A percentile compares a stretch with the other conserved stretches of the same genome.
Conservation (phyloP, 1,140 invertebrate genomes). For the Drosophila rhopaloa region DNA sequence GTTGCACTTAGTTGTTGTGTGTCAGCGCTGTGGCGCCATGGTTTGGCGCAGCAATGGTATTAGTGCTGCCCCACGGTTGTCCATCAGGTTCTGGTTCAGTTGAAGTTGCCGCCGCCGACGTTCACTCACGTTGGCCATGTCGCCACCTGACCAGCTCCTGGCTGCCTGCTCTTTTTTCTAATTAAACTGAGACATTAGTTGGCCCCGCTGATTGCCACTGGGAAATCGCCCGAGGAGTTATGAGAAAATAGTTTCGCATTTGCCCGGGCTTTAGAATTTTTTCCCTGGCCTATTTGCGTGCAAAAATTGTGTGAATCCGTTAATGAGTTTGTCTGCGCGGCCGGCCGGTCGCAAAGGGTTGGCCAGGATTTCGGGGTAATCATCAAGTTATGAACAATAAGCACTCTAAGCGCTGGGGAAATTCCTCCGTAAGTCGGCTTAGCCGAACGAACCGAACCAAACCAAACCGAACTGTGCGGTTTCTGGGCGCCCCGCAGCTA, state of each 20-base stretch:
- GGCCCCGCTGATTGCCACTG: constrained; percentile 74
- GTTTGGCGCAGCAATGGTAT: constrained; percentile 25
- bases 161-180: constrained; percentile 49
- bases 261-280: constrained; percentile 46
- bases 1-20: constrained; percentile 67
- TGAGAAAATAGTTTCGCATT: constrained; percentile 79
- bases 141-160: constrained; percentile 39
- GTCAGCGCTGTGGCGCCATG: constrained; percentile 60
- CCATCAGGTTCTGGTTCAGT: constrained; percentile 55
- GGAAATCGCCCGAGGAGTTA: constrained; percentile 71
- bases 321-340: constrained; percentile 56
- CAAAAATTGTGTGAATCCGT: constrained; percentile 78
- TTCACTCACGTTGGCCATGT: constrained; percentile 70
- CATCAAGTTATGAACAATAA: constrained; percentile 47
- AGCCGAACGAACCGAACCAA: neutral
- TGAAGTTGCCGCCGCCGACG: constrained; percentile 63
- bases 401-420: constrained; percentile 19
- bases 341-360: constrained; percentile 15
- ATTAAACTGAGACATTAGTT: constrained; percentile 76
- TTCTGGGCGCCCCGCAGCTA: constrained; percentile 49
- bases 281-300: constrained; percentile 66
- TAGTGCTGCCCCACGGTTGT: constrained; percentile 73
- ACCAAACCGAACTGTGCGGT: neutral
- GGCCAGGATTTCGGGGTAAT: constrained; percentile 39
- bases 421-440: constrained; percentile 22